A percentile compares a stretch with the other conserved stretches of the same genome.
These are phyloP conservation scores for Alethe castanea DNA, from an alignment of 2,113 vertebrate genomes.

Conservation along the genomic window DNA sequence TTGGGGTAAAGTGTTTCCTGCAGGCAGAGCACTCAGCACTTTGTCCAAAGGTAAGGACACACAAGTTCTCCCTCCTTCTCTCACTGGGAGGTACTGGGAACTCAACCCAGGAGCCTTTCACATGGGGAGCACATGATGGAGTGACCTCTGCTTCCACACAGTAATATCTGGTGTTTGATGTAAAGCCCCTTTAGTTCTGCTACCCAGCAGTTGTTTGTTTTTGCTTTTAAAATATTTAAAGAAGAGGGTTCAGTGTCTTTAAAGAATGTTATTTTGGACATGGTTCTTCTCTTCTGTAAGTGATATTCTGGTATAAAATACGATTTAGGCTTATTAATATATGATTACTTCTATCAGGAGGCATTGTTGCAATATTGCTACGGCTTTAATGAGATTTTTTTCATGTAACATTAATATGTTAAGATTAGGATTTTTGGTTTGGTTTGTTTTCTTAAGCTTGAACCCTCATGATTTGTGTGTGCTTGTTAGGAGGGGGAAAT, in stretches of 20 bases:
- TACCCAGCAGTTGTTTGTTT: background rate
- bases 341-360: background rate
- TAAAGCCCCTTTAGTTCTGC: background rate
- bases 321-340: background rate
- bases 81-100: background rate
- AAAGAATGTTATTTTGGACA: background rate
- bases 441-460: background rate
- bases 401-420: background rate
- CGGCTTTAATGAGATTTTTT: background rate
- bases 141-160: background rate
- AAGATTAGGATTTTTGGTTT: background rate
- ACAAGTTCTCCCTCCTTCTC: background rate
- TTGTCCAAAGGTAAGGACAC: background rate
- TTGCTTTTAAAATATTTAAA: background rate
- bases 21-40: fast-evolving
- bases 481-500: background rate
- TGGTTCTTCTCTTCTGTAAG: background rate
- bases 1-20: background rate
- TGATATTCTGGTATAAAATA: background rate
- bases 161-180: background rate
- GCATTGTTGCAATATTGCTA: background rate
- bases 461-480: background rate
- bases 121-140: background rate
- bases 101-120: background rate
- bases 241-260: background rate